phyloP scores from a whole-genome alignment of 2,113 vertebrate genomes.

The Peromyscus californicus region DNA sequence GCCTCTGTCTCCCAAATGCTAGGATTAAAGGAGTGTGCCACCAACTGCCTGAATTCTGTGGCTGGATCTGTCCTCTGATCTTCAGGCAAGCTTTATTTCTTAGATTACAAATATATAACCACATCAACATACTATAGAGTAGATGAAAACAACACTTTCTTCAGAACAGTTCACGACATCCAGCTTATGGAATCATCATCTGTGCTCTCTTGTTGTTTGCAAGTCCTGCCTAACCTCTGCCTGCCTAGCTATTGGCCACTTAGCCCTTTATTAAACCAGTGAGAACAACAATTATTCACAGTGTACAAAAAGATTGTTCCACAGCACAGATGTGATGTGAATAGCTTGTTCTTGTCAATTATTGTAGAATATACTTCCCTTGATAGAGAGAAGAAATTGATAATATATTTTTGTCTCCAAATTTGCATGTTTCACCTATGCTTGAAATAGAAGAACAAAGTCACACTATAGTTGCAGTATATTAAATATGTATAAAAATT shows the following conservation, averaged over 20 bases:
- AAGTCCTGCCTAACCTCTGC: not conserved
- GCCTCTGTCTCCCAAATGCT: no score
- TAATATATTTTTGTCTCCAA: not conserved
- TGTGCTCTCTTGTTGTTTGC: not conserved
- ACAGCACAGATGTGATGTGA: not conserved
- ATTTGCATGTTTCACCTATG: not conserved
- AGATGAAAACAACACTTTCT: not conserved
- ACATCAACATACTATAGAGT: not conserved
- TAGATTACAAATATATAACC: no score
- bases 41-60: no score
- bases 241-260: not conserved
- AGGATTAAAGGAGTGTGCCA: no score
- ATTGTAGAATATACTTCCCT: not conserved
- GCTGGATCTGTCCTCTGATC: no score
- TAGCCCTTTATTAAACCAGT: not conserved
- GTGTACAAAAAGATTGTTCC: not conserved
- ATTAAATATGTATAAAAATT: not conserved
- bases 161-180: not conserved
- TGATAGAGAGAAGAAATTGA: not conserved
- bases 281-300: not conserved
- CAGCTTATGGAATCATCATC: not conserved
- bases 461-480: not conserved
- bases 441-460: not conserved
- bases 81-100: no score
- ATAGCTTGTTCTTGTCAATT: not conserved